phyloP scores from a whole-genome alignment of 2,797 vertebrate species.

The Hephaestus fuliginosus region DNA sequence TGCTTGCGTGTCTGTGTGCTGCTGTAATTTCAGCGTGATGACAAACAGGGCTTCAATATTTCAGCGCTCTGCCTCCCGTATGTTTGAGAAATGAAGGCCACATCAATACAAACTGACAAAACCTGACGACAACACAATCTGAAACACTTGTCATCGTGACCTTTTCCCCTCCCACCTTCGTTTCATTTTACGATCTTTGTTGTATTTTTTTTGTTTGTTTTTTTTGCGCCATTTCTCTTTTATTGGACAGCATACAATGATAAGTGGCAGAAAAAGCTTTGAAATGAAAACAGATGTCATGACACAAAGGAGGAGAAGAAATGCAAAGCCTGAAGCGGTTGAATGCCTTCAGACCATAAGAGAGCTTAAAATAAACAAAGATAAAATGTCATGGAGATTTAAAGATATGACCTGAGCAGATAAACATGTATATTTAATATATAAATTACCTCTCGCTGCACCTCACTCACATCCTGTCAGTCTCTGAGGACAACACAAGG shows the following conservation, averaged over 20 bases:
- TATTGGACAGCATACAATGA: conserved; percentile 43
- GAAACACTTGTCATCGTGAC: conserved; percentile 28
- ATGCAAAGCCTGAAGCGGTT: background rate
- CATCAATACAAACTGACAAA: conserved; percentile 43
- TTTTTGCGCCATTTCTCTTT: conserved; percentile 44
- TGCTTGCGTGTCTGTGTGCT: background rate
- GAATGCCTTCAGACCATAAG: background rate
- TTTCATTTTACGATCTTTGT: conserved; percentile 30
- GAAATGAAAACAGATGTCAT: conserved; percentile 4
- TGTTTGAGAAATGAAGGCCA: conserved; percentile 51
- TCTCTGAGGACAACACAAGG: conserved; percentile 4
- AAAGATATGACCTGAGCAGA: background rate
- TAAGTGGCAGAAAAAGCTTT: conserved; percentile 23
- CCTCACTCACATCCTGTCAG: conserved; percentile 4
- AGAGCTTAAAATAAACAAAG: conserved; percentile 20
- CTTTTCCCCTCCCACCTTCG: conserved; percentile 31
- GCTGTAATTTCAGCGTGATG: conserved; percentile 65
- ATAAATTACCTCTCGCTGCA: background rate
- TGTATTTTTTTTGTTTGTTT: background rate
- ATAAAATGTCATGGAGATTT: background rate
- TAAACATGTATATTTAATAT: background rate
- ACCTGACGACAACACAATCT: conserved; percentile 45
- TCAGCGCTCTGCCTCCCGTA: conserved; percentile 33
- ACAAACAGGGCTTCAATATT: conserved; percentile 67
- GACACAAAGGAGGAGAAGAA: conserved; percentile 11